phyloP scores from a whole-genome alignment of 1,140 invertebrate genomes.

The Drosophila virilis region DNA sequence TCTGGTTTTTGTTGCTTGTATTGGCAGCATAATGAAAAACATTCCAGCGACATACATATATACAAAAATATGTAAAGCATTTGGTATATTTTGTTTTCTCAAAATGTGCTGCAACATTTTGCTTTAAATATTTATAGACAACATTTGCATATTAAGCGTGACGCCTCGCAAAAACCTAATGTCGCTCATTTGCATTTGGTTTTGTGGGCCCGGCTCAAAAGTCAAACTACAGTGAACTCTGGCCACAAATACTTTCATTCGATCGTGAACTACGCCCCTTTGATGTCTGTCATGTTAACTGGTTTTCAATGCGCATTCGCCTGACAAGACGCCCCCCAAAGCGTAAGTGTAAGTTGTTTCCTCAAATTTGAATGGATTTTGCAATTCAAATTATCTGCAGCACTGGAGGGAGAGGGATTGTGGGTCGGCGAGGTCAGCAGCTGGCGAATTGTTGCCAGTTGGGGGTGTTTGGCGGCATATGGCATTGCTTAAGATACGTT shows the following conservation, averaged over 20 bases:
- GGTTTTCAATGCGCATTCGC: slow-evolving; percentile 39
- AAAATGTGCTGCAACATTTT: slow-evolving; percentile 22
- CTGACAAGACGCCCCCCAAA: background rate
- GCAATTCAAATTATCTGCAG: slow-evolving; percentile 70
- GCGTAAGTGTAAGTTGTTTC: slow-evolving; percentile 9
- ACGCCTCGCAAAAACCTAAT: slow-evolving; percentile 3
- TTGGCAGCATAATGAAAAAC: slow-evolving; percentile 68
- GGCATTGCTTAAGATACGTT: slow-evolving; percentile 15
- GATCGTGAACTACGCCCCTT: slow-evolving; percentile 71
- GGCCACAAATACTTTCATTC: slow-evolving; percentile 57
- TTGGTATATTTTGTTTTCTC: slow-evolving; percentile 32
- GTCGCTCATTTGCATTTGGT: slow-evolving; percentile 63
- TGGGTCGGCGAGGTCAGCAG: slow-evolving; percentile 14
- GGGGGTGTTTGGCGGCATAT: slow-evolving; percentile 27
- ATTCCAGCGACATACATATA: slow-evolving; percentile 58
- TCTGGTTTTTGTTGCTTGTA: slow-evolving; percentile 41
- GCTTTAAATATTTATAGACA: slow-evolving; percentile 59
- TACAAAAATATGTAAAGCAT: slow-evolving; percentile 66
- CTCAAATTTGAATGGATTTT: slow-evolving; percentile 46
- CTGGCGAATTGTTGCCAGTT: slow-evolving; percentile 10
- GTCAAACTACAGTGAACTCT: slow-evolving; percentile 52
- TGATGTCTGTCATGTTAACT: slow-evolving; percentile 72
- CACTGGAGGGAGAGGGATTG: background rate
- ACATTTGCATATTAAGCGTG: slow-evolving; percentile 61
- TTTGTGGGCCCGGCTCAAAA: slow-evolving; percentile 24